phyloP scores from a whole-genome alignment of 2,888 invertebrate species.

The Polydrusus pterygomalis region DNA sequence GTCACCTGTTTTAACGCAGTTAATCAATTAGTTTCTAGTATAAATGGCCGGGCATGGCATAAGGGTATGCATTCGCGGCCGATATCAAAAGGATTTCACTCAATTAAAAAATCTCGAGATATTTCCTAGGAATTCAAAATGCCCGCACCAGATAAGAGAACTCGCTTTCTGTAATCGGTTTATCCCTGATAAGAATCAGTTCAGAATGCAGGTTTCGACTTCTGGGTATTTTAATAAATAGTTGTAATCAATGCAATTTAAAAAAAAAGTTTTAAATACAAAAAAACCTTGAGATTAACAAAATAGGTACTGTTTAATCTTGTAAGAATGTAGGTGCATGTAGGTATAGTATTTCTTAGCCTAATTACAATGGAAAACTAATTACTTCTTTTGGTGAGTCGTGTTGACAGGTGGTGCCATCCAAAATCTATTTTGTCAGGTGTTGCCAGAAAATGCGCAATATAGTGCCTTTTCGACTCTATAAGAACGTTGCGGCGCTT shows the following conservation, averaged over 20 bases:
- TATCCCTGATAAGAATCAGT: slow-evolving; percentile 62
- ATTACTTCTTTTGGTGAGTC: no score
- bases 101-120: slow-evolving; percentile 61
- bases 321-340: no score
- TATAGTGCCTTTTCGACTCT: no score
- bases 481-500: no score
- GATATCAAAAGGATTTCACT: slow-evolving; percentile 53
- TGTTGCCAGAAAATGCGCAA: no score
- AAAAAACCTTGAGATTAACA: background rate
- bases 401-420: no score
- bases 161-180: slow-evolving; percentile 61
- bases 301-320: no score
- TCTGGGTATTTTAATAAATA: slow-evolving; percentile 33
- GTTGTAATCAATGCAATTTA: background rate
- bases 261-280: background rate
- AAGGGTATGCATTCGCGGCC: slow-evolving; percentile 36
- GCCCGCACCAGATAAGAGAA: slow-evolving; percentile 62
- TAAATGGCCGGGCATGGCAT: slow-evolving; percentile 38
- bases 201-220: slow-evolving; percentile 40
- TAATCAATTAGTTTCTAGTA: slow-evolving; percentile 42
- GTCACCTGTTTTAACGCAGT: slow-evolving; percentile 31
- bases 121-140: slow-evolving; percentile 63
- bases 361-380: no score
- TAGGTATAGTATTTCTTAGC: no score
- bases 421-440: no score